These are phyloP conservation scores for Sebastes hopkinsi DNA, from an alignment of 2,797 vertebrate species.

Conservation along the genomic window DNA sequence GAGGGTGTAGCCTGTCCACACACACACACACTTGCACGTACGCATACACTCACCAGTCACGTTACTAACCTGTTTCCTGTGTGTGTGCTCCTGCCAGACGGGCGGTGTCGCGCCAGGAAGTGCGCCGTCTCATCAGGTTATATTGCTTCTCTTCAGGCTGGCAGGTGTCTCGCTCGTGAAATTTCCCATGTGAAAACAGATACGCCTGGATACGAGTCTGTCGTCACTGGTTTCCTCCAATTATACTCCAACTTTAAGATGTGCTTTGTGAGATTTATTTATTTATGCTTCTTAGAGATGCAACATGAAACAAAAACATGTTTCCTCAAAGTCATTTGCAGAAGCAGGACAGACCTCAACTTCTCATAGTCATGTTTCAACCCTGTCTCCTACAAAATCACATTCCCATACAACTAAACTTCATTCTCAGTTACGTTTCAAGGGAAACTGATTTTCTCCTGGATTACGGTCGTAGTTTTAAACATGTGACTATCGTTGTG, in stretches of 20 bases:
- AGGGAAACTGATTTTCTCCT: no score
- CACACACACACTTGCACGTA: conserved; percentile 14
- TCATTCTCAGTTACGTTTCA: no score
- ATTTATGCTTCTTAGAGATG: not conserved
- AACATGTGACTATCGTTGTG: no score
- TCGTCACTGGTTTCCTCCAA: conserved; percentile 20
- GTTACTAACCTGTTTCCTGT: conserved; percentile 60
- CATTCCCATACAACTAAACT: no score
- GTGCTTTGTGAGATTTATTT: not conserved
- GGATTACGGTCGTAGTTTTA: no score
- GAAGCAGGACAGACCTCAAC: not conserved
- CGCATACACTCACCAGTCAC: conserved; percentile 19
- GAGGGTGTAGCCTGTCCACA: conserved; percentile 52
- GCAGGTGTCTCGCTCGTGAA: conserved; percentile 50
- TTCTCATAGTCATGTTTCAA: not conserved
- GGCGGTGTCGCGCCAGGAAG: conserved; percentile 57
- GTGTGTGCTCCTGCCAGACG: conserved; percentile 50
- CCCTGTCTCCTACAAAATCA: no score
- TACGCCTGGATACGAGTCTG: not conserved
- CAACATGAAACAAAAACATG: not conserved
- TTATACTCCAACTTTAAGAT: not conserved
- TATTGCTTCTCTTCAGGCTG: conserved; percentile 12
- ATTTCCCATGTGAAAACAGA: conserved; percentile 49
- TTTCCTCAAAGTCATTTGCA: not conserved
- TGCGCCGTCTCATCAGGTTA: conserved; percentile 44